Percentiles rank a stretch among this genome's conserved stretches.
phyloP scores from a whole-genome alignment of 2,113 vertebrate species.

The Excalfactoria chinensis region DNA sequence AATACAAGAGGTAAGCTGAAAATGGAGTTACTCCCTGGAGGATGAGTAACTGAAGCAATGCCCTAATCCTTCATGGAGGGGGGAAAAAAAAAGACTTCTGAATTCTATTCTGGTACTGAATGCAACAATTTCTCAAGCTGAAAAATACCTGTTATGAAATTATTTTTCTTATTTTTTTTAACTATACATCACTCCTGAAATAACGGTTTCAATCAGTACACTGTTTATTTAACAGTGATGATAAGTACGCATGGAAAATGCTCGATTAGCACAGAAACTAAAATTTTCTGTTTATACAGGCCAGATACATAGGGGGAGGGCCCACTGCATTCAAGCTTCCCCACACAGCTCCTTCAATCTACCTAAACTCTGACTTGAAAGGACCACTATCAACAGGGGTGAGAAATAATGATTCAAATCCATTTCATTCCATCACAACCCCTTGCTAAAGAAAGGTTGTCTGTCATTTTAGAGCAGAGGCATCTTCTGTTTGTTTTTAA shows the following conservation, averaged over 20 bases:
- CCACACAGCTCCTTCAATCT: slow-evolving; percentile 82
- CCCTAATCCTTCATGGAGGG: not conserved
- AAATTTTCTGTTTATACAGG: slow-evolving; percentile 80
- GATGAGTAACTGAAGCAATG: not conserved
- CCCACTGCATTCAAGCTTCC: slow-evolving; percentile 84
- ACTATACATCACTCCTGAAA: not conserved
- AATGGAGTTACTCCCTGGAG: slow-evolving; percentile 1
- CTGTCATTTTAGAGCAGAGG: not conserved
- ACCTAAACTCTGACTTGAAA: slow-evolving; percentile 87
- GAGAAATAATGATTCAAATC: slow-evolving; percentile 76
- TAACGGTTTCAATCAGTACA: not conserved
- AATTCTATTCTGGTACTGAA: not conserved
- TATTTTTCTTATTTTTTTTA: not conserved
- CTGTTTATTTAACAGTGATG: slow-evolving; percentile 10
- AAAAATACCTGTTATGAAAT: not conserved
- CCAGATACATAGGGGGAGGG: slow-evolving; percentile 84
- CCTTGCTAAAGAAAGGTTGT: slow-evolving; percentile 16
- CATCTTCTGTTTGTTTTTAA: not conserved
- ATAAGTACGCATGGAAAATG: not conserved
- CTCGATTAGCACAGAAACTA: slow-evolving; percentile 57
- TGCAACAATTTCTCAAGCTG: not conserved
- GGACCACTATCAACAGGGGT: slow-evolving; percentile 86
- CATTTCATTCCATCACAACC: slow-evolving; percentile 72
- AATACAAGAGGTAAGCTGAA: not conserved
- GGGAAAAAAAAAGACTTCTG: not conserved